A percentile compares a stretch with the other conserved stretches of the same genome.
phyloP scores from a whole-genome alignment of 2,888 invertebrate genomes.

The Phytoseiulus persimilis region DNA sequence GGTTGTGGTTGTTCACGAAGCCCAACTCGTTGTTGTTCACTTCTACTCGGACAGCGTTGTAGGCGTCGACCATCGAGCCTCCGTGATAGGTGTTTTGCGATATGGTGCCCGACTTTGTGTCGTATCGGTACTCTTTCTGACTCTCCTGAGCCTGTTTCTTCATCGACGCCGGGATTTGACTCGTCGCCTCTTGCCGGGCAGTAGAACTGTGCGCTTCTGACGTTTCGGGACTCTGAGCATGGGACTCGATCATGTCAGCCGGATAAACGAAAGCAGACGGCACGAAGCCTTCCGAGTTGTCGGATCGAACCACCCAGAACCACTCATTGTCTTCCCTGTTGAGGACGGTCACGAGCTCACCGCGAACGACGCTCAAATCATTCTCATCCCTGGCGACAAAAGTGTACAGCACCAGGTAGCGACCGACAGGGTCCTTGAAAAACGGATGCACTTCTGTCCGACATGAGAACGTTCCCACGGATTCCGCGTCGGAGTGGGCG shows the following conservation, averaged over 20 bases:
- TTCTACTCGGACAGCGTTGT: constrained; percentile 40
- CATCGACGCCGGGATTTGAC: background rate
- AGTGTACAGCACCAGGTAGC: constrained; percentile 83
- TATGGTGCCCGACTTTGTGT: constrained; percentile 23
- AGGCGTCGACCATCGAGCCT: constrained; percentile 40
- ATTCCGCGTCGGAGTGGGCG: constrained; percentile 43
- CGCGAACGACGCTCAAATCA: constrained; percentile 82
- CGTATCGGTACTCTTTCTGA: constrained; percentile 33
- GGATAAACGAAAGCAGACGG: constrained; percentile 90
- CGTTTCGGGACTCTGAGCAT: constrained; percentile 30
- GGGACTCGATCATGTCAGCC: constrained; percentile 62
- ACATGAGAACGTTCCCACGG: constrained; percentile 18
- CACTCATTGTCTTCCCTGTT: constrained; percentile 91
- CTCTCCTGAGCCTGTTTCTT: background rate
- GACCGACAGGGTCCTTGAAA: constrained; percentile 69
- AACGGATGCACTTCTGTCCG: constrained; percentile 46
- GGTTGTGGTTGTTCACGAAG: constrained; percentile 41
- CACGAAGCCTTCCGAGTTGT: constrained; percentile 89
- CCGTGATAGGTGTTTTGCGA: constrained; percentile 17
- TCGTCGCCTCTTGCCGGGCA: constrained; percentile 38
- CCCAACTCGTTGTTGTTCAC: constrained; percentile 40
- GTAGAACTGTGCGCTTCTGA: constrained; percentile 5
- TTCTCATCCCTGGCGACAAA: constrained; percentile 87
- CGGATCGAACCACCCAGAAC: constrained; percentile 88
- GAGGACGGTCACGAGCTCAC: constrained; percentile 88